Base-by-base conservation (phyloP, 2,797 vertebrate species). In the Hoplostethus atlanticus region DNA sequence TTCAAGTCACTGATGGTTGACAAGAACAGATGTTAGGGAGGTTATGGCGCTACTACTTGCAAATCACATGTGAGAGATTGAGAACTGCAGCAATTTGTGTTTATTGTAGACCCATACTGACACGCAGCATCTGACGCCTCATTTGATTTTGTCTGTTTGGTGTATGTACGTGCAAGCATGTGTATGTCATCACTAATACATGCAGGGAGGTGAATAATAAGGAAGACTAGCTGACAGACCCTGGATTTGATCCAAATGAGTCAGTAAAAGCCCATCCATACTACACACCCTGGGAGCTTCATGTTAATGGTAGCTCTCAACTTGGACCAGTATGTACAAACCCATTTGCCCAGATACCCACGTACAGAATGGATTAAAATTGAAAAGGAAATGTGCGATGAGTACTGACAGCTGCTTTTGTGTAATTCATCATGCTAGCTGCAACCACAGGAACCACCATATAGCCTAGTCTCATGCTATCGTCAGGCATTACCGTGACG, bases 1-100 rank as follows among this genome's bases (percentile, higher is more conserved):
- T 83, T 76, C 80, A 74, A 71, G 70, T 89, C 83, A 87, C 73
- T 77, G 86, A 84, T 87, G 90, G 87, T 73, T 89, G 85, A 83
- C 72, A 25, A 13, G 68, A 88, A 87, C 90, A 90, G 89, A 90
- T 91, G 90, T 81, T 81, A 28, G 46, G 68, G 70, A 83, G 85
- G 77, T 81, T 76, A 51, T 64, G 75, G 55, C 78, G 68, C 80
- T 64, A 54, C 77, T 46, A 31, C 84, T 83, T 73, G 70, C 60
- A 60, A 75, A 62, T 73, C 79, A 81, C 76, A 81, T 72, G 68
- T 73, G 81, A 85, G 79, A 55, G 71, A 76, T 63, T 67, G 79
- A 76, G 66, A 78, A 71, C 52, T 63, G 79, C 21, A 72, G 59
- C 72, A 57, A 77, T 90, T 79, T 86, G 76, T 73, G 57, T 56